These are phyloP conservation scores for Tachypleus tridentatus DNA, from an alignment of 1,140 invertebrate species.

Conservation along the genomic window DNA sequence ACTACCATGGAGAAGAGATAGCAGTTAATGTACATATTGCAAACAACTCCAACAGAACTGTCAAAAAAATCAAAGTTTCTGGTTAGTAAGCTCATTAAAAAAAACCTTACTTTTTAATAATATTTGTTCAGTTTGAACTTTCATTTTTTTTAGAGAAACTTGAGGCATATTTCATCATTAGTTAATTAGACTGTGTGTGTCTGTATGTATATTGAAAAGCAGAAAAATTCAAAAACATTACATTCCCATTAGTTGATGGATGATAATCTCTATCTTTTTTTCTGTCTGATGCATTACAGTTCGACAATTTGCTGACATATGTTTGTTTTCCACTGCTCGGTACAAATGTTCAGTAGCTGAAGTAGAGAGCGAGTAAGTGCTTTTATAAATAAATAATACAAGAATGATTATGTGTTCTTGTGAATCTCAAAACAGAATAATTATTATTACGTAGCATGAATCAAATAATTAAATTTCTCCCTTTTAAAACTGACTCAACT, in stretches of 20 bases:
- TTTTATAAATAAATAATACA: no score
- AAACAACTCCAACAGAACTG: conserved; percentile 98
- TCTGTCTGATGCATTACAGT: conserved; percentile 37
- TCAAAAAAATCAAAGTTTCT: conserved; percentile 97
- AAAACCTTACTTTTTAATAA: not conserved
- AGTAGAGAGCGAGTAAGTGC: conserved; percentile 91
- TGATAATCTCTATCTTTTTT: conserved; percentile 29
- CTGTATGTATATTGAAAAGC: no score
- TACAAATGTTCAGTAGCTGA: conserved; percentile 98
- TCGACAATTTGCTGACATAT: conserved; percentile 97
- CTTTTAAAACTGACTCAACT: no score
- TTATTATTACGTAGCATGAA: no score
- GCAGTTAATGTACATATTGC: conserved; percentile 97
- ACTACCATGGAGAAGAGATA: conserved; percentile 97
- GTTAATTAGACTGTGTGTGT: no score
- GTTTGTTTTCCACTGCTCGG: conserved; percentile 95
- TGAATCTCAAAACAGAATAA: no score
- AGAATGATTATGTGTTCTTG: no score
- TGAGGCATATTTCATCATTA: no score
- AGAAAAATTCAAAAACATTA: no score
- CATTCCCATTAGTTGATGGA: not conserved
- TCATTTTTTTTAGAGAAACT: not conserved
- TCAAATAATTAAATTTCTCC: no score
- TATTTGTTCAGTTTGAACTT: not conserved
- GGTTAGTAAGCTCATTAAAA: conserved; percentile 32